Conservation (phyloP, 2,113 vertebrate genomes). For the Hippocampus zosterae region DNA sequence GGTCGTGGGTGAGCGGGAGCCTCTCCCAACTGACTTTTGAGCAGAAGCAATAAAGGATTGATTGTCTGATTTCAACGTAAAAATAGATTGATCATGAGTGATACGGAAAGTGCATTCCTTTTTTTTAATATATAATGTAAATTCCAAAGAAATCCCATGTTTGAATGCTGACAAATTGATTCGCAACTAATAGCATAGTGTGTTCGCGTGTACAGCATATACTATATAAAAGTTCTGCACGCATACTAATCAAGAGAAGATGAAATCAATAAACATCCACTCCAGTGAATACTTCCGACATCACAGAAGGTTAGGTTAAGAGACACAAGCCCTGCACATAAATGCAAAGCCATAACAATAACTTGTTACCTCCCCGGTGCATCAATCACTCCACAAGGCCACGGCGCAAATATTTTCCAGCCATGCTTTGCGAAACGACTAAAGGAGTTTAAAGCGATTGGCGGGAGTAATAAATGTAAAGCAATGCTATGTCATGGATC, state of each 20-base stretch:
- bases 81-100: no score
- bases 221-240: neutral
- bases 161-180: neutral
- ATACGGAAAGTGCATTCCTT: no score
- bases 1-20: no score
- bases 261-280: conserved; percentile 4
- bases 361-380: conserved; percentile 37
- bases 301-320: conserved; percentile 25
- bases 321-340: conserved; percentile 25
- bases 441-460: conserved; percentile 51
- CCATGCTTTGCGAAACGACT: conserved; percentile 27
- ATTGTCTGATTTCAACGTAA: no score
- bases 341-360: conserved; percentile 43
- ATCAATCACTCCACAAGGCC: conserved; percentile 56
- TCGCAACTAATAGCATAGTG: neutral
- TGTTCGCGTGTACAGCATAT: neutral
- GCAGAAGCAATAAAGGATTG: no score
- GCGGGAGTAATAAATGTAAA: conserved; percentile 62
- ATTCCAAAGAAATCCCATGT: neutral
- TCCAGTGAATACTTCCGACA: conserved; percentile 13
- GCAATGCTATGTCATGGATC: conserved; percentile 62
- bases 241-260: conserved; percentile 1
- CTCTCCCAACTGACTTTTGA: no score
- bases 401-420: conserved; percentile 53
- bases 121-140: no score